Conservation (phyloP, 2,113 vertebrate genomes). For the Prochilodus magdalenae region DNA sequence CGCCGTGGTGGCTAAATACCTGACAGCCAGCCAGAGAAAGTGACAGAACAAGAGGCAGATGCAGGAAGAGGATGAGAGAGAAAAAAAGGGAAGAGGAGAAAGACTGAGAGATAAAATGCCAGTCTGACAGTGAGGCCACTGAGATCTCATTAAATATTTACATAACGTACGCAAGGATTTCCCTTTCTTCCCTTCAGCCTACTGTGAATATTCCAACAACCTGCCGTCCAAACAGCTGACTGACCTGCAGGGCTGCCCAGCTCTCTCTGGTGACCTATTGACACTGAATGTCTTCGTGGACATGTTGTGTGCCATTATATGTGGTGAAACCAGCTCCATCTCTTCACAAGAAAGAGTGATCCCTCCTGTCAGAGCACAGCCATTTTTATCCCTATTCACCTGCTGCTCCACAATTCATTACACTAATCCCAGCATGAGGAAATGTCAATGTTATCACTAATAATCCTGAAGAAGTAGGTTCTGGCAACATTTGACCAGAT, state of each 20-base stretch:
- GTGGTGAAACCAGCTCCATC: neutral
- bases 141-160: conserved; percentile 67
- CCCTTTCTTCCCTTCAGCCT: conserved; percentile 59
- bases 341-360: neutral
- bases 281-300: neutral
- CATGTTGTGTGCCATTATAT: neutral
- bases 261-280: conserved; percentile 62
- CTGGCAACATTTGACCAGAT: conserved; percentile 7
- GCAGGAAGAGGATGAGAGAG: conserved; percentile 49
- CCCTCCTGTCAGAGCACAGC: neutral
- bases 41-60: conserved; percentile 7
- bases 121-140: conserved; percentile 57
- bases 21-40: conserved; percentile 39
- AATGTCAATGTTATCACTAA: conserved; percentile 30
- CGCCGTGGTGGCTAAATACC: conserved; percentile 59
- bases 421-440: neutral
- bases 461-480: conserved; percentile 11
- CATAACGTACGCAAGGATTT: conserved; percentile 59
- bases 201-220: conserved; percentile 62
- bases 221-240: conserved; percentile 68
- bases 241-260: conserved; percentile 61
- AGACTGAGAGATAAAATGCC: conserved; percentile 32
- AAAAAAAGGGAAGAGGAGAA: neutral
- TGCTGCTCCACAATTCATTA: conserved; percentile 8
- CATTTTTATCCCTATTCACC: neutral